Evolutionary conservation across 2,113 vertebrate genomes (phyloP).

Genomic region (Nansenia antarctica): DNA sequence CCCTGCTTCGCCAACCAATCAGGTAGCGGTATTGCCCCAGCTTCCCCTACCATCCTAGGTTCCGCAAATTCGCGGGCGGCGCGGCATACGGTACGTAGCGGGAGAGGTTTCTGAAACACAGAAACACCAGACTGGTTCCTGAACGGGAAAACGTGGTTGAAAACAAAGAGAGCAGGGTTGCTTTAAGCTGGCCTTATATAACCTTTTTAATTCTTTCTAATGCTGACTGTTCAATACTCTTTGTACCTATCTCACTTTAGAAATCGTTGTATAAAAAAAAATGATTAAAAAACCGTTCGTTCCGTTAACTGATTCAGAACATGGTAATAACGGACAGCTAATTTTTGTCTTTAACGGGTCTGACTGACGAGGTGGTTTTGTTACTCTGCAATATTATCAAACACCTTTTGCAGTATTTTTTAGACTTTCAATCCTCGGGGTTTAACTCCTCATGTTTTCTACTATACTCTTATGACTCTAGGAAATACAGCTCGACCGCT

Average conservation of each 20-base stretch:
- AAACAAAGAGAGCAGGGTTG: conserved; percentile 62
- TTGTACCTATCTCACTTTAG: conserved; percentile 77
- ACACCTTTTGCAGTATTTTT: conserved; percentile 75
- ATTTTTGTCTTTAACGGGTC: conserved; percentile 64
- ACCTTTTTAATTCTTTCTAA: conserved; percentile 77
- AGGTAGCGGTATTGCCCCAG: no score
- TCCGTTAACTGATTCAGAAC: conserved; percentile 42
- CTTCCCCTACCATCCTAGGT: no score
- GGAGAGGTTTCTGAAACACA: conserved; percentile 51
- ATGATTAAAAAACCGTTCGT: conserved; percentile 40
- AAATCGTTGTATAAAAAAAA: conserved; percentile 52
- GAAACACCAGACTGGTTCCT: conserved; percentile 12
- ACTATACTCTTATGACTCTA: no score
- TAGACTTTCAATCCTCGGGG: conserved; percentile 61
- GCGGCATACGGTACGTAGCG: conserved; percentile 50
- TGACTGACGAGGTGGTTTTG: conserved; percentile 70
- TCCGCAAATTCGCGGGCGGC: no score
- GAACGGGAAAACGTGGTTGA: conserved; percentile 11
- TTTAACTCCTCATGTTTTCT: conserved; percentile 73
- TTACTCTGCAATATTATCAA: conserved; percentile 78
- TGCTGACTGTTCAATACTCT: conserved; percentile 81
- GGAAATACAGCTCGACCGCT: conserved; percentile 56
- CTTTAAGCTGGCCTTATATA: conserved; percentile 78
- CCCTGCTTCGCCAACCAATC: no score
- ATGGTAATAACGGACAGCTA: conserved; percentile 60